Evolutionary conservation across 1,140 invertebrate genomes (phyloP), one percentile per base, ranked within the genome.

Genomic region (Brachionus rotundiformis): DNA sequence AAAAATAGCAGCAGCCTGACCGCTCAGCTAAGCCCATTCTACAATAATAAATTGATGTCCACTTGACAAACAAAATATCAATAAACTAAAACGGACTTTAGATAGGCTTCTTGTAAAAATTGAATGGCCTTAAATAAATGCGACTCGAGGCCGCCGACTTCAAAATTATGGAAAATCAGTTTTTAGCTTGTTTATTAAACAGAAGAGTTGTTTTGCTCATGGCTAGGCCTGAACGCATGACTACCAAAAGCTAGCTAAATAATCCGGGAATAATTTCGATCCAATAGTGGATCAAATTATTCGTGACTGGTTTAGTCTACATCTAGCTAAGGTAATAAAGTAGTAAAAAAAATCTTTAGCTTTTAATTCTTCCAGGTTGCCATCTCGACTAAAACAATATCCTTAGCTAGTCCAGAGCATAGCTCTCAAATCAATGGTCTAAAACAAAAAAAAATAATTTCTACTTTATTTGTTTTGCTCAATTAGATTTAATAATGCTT

Each of bases 361-460:
- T 8, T 16, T 7, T 8, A 16, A 54, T 54, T 23, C 47, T 63
- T 63, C 61, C 61, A 31, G 61, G 61, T 63, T 63, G 61, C 61
- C 61, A 63, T 63, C 61, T 29, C 61, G 61, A 63, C 61, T 63
- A 63, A 63, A 63, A 63, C 29, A 54, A 63, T 63, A 63, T 63
- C 61, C 61, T 11, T 63, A 63, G 47, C 47, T 19, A 41, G 39
- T 8, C 19, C 16, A 54, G 23, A 54, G 23, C 47, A 54, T 13
- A 11, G 39, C 39, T 41, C 39, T 41, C 39, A 41, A 54, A 54
- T 54, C 47, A 54, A 19, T 54, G 7, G 47, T 54, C 19, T 54
- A 19, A 54, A 54, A 49, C n/a, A 49, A n/a, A 49, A 49, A 49
- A 49, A 54, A 54, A 54, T 19, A 54, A 54, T 25, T 11, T 19